phyloP scores from a whole-genome alignment of 2,797 vertebrate species.

The Neosalanx taihuensis region DNA sequence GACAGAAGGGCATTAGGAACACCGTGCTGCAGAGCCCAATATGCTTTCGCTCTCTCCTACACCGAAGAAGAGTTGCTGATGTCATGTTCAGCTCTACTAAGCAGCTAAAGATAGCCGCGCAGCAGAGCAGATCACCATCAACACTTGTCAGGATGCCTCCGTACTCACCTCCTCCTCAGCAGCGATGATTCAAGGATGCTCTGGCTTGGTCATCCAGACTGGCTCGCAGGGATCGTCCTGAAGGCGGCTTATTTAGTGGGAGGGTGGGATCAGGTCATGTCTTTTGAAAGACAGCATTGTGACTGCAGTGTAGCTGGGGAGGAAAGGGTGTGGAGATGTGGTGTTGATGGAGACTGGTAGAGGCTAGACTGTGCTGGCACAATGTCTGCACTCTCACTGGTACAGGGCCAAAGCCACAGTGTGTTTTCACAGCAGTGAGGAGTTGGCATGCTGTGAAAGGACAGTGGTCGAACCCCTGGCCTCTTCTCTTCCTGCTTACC shows the following conservation, averaged over 20 bases:
- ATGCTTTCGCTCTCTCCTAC: not conserved
- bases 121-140: not conserved
- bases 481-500: constrained; percentile 34
- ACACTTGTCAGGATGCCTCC: not conserved
- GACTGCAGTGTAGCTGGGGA: not conserved
- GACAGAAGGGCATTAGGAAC: not conserved
- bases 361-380: constrained; percentile 18
- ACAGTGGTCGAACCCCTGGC: constrained; percentile 46
- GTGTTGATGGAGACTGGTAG: constrained; percentile 2
- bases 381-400: constrained; percentile 1
- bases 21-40: not conserved
- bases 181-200: too few relatives aligned
- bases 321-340: constrained; percentile 6
- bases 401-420: constrained; percentile 35
- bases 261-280: not conserved
- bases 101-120: not conserved
- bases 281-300: not conserved
- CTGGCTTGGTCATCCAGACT: constrained; percentile 1
- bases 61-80: not conserved
- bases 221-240: not conserved
- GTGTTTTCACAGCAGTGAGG: constrained; percentile 48
- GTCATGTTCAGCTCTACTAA: not conserved
- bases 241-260: not conserved
- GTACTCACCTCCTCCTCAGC: not conserved
- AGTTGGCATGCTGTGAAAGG: constrained; percentile 59